phyloP scores from a whole-genome alignment of 2,888 invertebrate species.

The Deilephila porcellus region DNA sequence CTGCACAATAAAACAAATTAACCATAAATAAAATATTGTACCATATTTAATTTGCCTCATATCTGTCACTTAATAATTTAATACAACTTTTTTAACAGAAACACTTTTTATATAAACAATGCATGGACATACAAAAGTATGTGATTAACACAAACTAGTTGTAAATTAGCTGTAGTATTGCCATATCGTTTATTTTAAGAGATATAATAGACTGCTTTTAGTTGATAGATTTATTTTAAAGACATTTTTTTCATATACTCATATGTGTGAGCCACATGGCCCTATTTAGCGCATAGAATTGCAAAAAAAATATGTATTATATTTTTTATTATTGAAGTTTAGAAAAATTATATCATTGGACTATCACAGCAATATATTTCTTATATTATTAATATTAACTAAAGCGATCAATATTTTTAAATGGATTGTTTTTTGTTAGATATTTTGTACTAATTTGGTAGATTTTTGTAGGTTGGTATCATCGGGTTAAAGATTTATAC shows the following conservation, averaged over 20 bases:
- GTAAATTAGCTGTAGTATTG: conserved; percentile 41
- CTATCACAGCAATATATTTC: conserved; percentile 5
- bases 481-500: neutral
- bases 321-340: too few species aligned
- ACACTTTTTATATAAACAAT: neutral
- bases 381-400: neutral
- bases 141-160: conserved; percentile 15
- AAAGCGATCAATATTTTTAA: neutral
- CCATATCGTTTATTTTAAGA: conserved; percentile 62
- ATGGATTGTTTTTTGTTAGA: neutral
- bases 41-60: neutral
- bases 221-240: conserved; percentile 48
- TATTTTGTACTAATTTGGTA: conserved; percentile 19
- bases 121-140: conserved; percentile 1
- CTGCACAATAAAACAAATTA: neutral
- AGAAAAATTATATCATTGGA: conserved; percentile 6
- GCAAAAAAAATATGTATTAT: conserved; percentile 2
- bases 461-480: neutral
- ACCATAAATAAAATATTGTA: neutral
- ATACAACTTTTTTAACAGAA: neutral
- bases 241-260: conserved; percentile 36
- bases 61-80: neutral
- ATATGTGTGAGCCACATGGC: conserved; percentile 3
- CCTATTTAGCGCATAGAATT: conserved; percentile 23
- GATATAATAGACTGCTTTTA: conserved; percentile 72